phyloP scores from a whole-genome alignment of 2,888 invertebrate genomes.

The Chromoteleia sp. region DNA sequence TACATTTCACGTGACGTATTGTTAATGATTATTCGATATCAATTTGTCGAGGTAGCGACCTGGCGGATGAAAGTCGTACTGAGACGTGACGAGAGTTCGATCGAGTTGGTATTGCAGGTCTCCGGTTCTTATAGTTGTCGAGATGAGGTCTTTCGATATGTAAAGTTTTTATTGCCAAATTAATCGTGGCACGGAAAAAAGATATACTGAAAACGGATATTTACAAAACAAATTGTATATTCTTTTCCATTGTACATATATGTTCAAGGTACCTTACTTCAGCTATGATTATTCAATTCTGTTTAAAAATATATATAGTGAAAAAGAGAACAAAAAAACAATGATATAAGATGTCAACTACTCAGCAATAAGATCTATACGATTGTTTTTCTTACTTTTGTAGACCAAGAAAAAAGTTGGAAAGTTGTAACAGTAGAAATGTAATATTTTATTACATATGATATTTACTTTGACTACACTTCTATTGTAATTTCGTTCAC shows the following conservation, averaged over 20 bases:
- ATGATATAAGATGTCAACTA: neutral
- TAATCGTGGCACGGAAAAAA: no score
- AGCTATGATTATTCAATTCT: neutral
- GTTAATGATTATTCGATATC: conserved; percentile 38
- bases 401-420: neutral
- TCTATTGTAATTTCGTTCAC: no score
- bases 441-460: no score
- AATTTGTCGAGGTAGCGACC: conserved; percentile 19
- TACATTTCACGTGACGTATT: conserved; percentile 26
- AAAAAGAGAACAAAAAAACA: neutral
- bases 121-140: conserved; percentile 22
- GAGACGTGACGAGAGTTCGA: neutral
- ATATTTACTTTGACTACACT: no score
- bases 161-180: no score
- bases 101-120: conserved; percentile 29
- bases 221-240: conserved; percentile 11
- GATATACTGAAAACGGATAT: neutral
- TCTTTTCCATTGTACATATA: conserved; percentile 1
- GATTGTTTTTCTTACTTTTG: no score
- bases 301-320: neutral
- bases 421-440: no score
- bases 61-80: conserved; percentile 20
- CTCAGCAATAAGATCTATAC: neutral
- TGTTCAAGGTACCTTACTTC: neutral
- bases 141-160: no score